Evolutionary conservation across 2,797 vertebrate genomes (phyloP).

Genomic region (Threskiornis aethiopicus): DNA sequence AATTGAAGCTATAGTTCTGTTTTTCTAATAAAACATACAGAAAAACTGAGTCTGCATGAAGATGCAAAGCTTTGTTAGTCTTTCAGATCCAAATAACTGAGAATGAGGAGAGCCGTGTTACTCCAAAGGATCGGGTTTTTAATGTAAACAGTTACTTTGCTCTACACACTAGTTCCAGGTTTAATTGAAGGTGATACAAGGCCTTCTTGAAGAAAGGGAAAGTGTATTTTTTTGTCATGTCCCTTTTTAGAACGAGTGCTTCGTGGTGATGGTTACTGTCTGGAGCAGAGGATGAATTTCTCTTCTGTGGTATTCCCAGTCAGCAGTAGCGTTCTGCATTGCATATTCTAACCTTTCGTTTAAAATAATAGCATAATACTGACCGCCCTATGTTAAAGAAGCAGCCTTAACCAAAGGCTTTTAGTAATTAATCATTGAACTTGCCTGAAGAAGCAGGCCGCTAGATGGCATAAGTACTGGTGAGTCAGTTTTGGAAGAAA

Average conservation of each 20-base stretch:
- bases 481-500: neutral
- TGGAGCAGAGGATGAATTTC: neutral
- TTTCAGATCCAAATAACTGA: neutral
- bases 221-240: neutral
- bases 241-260: neutral
- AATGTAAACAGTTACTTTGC: neutral
- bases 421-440: neutral
- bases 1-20: constrained; percentile 78
- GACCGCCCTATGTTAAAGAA: neutral
- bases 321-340: neutral
- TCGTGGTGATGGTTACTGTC: neutral
- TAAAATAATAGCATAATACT: neutral
- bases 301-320: neutral
- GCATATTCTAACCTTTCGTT: neutral
- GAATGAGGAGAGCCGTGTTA: neutral
- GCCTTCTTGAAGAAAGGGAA: neutral
- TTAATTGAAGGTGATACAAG: neutral
- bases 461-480: constrained; percentile 36
- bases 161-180: neutral
- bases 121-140: neutral
- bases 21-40: neutral
- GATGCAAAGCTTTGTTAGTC: neutral
- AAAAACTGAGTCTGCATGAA: neutral
- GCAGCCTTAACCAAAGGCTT: neutral
- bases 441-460: neutral